Evolutionary conservation across 2,797 vertebrate species (phyloP).

Genomic region (Crypturellus tataupa): DNA sequence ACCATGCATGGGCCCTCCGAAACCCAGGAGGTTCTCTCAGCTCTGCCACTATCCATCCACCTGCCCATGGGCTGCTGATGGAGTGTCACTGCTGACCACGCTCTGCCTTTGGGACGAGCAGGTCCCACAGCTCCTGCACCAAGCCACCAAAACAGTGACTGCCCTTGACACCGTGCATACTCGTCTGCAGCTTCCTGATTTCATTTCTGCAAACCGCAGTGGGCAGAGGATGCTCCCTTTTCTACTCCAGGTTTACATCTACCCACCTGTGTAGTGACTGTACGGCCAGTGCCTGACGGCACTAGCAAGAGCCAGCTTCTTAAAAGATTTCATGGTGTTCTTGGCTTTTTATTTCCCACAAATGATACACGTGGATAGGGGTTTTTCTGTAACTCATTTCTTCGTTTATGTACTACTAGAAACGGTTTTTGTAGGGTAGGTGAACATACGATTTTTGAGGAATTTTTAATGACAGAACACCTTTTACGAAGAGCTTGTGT

Average conservation of each 20-base stretch:
- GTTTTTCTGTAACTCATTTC: background rate
- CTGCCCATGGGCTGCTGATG: accelerated
- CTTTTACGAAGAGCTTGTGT: background rate
- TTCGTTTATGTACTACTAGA: background rate
- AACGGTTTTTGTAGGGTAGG: background rate
- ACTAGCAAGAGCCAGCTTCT: background rate
- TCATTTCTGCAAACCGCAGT: background rate
- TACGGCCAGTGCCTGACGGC: background rate
- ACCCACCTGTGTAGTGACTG: background rate
- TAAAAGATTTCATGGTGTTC: background rate
- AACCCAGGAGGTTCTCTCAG: background rate
- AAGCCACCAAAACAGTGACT: background rate
- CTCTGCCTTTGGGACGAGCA: background rate
- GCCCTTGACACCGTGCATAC: background rate
- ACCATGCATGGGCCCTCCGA: background rate
- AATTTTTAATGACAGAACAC: background rate
- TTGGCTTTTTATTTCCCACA: background rate
- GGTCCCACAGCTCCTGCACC: accelerated
- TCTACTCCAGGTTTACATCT: background rate
- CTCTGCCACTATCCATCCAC: background rate
- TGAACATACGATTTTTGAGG: background rate
- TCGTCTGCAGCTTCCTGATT: background rate
- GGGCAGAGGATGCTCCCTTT: background rate
- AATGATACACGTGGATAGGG: background rate
- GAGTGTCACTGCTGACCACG: accelerated